These are phyloP conservation scores for Ispidina lecontei DNA, from an alignment of 2,797 vertebrate genomes.

Conservation along the genomic window DNA sequence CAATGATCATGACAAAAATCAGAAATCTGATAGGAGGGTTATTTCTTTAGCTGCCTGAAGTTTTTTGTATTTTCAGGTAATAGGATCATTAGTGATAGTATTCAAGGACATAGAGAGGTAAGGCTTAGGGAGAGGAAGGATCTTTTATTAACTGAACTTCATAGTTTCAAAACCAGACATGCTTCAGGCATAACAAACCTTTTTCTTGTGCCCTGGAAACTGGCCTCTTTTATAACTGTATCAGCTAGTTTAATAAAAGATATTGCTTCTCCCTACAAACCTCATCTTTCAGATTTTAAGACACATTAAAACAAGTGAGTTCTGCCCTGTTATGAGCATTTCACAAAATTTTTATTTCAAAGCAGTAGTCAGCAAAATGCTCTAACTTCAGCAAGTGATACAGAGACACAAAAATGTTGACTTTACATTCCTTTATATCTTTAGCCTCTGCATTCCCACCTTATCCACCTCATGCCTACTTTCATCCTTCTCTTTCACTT, in stretches of 20 bases:
- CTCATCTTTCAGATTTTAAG: constrained; percentile 54
- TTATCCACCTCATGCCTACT: constrained; percentile 21
- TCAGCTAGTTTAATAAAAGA: constrained; percentile 67
- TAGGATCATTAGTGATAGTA: constrained; percentile 32
- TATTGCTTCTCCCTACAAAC: constrained; percentile 57
- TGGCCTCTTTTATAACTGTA: constrained; percentile 57
- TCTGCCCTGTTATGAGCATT: constrained; percentile 46
- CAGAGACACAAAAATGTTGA: constrained; percentile 51
- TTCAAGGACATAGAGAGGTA: constrained; percentile 18
- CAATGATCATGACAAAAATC: neutral
- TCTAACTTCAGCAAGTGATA: constrained; percentile 25
- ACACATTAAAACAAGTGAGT: constrained; percentile 52
- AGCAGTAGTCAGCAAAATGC: constrained; percentile 56
- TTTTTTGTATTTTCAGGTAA: constrained; percentile 45
- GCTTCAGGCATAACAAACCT: constrained; percentile 58
- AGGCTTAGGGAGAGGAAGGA: constrained; percentile 18
- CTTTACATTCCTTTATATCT: constrained; percentile 36
- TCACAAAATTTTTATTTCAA: constrained; percentile 57
- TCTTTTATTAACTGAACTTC: constrained; percentile 53
- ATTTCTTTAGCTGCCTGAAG: neutral
- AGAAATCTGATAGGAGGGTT: constrained; percentile 23
- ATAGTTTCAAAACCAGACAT: constrained; percentile 42
- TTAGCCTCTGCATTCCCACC: constrained; percentile 21
- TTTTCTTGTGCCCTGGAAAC: constrained; percentile 50
- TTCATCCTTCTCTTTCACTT: constrained; percentile 44